Base-by-base conservation (phyloP, 1,140 invertebrate genomes). In the Drosophila santomea region DNA sequence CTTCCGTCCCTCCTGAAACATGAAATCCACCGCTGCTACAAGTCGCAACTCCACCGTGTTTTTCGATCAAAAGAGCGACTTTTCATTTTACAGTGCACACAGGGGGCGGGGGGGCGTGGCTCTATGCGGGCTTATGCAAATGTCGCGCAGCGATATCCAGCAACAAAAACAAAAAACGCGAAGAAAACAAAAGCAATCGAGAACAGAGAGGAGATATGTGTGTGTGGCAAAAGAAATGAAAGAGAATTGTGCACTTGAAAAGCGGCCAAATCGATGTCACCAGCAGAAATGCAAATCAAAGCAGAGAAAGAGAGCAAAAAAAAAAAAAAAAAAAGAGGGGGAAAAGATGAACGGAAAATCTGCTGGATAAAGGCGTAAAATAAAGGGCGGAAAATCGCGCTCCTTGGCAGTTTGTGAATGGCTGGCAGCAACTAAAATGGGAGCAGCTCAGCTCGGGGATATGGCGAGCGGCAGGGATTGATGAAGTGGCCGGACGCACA, bases 111-210 rank as follows among this genome's bases (percentile, higher is more conserved):
- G 15, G 36, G 63, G 20, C 39, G 25, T 45, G 63, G 66, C 66
- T 64, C 63, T 73, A 73, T 75, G 72, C 41, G 61, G 73, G 55
- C 72, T 76, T 76, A 76, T 76, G 73, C 73, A 76, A 76, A 76
- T 76, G 73, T 67, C 73, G 73, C 54, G 39, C 61, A 44, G 20
- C 72, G 54, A 66, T 75, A 75, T 75, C 36, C 60, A 45, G 17
- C 35, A 54, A 23, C 32, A 28, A 28, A 25, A 32, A 32, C 6
- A 73, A 45, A 43, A 64, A 68, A 12, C 38, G 68, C 36, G 52
- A 71, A 71, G 51, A 71, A 71, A 57, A 71, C 67, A 71, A 71
- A 69, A 69, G 67, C 2, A 68, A 8, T 8, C 15, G 10, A 23
- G 17, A 47, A 17, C 39, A 11, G 14, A 14, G n/a, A 20, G 20